Base-by-base conservation (phyloP, 2,888 invertebrate species). In the Dione juno region DNA sequence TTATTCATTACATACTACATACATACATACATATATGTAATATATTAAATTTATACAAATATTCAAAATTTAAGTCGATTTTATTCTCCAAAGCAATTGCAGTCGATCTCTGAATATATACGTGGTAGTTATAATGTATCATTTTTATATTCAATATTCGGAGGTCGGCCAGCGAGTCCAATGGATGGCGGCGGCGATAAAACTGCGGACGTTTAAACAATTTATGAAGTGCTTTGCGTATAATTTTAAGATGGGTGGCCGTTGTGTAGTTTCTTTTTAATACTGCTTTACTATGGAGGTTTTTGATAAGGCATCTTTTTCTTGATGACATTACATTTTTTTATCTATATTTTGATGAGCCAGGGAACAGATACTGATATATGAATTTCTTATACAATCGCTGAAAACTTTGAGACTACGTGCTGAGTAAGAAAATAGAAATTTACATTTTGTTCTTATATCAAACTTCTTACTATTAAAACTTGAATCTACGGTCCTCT, bases 81-180 rank as follows among this genome's bases (percentile, higher is more conserved):
- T 61, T 37, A 54, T 69, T 64, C 21, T 69, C 54, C 48, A 64
- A 54, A 67, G 58, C 50, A 67, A 74, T 74, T 72, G 64, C 63
- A 50, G 16, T 59, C 48, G 57, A 54, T 48, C 61, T 37, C 50
- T 41, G 64, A 71, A 69, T 77, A 80, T 79, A 76, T 76, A 76
- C 76, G 75, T 58, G 61, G 71, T 50, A 66, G 72, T 70, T 40
- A 80, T 83, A 84, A 84, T 84, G 79, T 81, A 82, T 87, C 83
- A 84, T 83, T 84, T 83, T 83, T 82, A 79, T 82, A 83, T 85
- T 82, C 76, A 85, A 86, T 85, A 86, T 86, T 81, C 83, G 83
- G 69, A 71, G 72, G 71, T 71, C 69, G 77, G 81, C 74, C 71
- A 63, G 61, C 65, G 71, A 71, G 61, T n/a, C 67, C 66, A 81